A percentile compares a stretch with the other conserved stretches of the same genome.
phyloP scores from a whole-genome alignment of 2,113 vertebrate genomes.

The Albula glossodonta region DNA sequence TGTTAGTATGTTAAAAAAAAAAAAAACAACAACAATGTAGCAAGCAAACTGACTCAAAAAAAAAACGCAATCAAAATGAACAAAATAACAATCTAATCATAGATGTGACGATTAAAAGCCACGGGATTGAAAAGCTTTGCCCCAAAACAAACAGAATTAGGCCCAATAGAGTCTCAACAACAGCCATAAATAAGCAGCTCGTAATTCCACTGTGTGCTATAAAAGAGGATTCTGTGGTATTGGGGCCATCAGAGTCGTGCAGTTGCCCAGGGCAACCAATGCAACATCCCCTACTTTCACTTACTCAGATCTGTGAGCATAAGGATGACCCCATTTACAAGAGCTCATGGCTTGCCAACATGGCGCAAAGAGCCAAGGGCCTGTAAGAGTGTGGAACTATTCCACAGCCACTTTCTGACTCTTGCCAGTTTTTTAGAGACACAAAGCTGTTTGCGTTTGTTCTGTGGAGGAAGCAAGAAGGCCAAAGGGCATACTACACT shows the following conservation, averaged over 20 bases:
- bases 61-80: neutral
- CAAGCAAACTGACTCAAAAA: neutral
- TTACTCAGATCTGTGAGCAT: neutral
- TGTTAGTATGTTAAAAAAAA: neutral
- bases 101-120: too few relatives aligned
- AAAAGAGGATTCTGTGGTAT: neutral
- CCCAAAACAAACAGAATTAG: too few relatives aligned
- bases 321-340: neutral
- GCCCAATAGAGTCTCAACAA: too few relatives aligned
- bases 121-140: too few relatives aligned
- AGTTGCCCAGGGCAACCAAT: neutral
- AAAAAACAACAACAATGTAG: neutral
- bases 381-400: neutral
- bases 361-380: neutral
- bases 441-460: neutral
- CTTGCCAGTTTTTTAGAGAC: neutral
- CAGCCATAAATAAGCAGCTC: neutral
- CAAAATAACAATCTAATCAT: too few relatives aligned
- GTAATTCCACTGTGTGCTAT: neutral
- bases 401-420: neutral
- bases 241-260: neutral
- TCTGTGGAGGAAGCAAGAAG: neutral
- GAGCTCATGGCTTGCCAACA: neutral
- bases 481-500: neutral
- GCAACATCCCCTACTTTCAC: neutral